Evolutionary conservation across 2,113 vertebrate species (phyloP).

Genomic region (Salvator merianae): DNA sequence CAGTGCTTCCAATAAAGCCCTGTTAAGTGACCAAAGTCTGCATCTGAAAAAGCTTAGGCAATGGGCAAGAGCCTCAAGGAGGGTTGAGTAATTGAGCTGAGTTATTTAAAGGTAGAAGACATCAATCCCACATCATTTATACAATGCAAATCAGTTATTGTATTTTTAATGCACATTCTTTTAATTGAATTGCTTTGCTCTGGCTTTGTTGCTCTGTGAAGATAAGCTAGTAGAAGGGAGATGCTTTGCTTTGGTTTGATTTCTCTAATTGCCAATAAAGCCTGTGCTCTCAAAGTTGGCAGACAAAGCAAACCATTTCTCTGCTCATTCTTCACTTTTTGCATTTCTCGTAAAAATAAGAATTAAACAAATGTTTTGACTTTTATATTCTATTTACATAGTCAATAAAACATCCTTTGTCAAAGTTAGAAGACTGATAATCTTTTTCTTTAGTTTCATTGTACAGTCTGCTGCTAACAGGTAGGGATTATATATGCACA

Average conservation of each 20-base stretch:
- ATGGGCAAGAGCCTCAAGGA: slow-evolving; percentile 45
- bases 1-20: slow-evolving; percentile 64
- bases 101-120: slow-evolving; percentile 61
- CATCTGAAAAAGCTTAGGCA: slow-evolving; percentile 61
- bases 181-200: slow-evolving; percentile 63
- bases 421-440: neutral
- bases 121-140: slow-evolving; percentile 58
- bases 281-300: slow-evolving; percentile 2
- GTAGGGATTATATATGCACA: neutral
- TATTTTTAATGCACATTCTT: slow-evolving; percentile 64
- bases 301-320: slow-evolving; percentile 40
- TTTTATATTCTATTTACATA: slow-evolving; percentile 45
- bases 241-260: slow-evolving; percentile 39
- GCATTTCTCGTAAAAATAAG: slow-evolving; percentile 39
- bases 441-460: neutral
- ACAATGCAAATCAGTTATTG: slow-evolving; percentile 66
- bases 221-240: slow-evolving; percentile 53
- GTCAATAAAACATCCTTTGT: slow-evolving; percentile 29
- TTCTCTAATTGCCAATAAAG: slow-evolving; percentile 64
- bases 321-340: slow-evolving; percentile 42
- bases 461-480: neutral
- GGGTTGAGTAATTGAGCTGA: slow-evolving; percentile 54
- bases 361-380: slow-evolving; percentile 10
- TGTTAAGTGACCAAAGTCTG: slow-evolving; percentile 63
- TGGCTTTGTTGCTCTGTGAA: slow-evolving; percentile 58